These are phyloP conservation scores for Syngnathus scovelli DNA, from an alignment of 2,113 vertebrate species.

Conservation along the genomic window DNA sequence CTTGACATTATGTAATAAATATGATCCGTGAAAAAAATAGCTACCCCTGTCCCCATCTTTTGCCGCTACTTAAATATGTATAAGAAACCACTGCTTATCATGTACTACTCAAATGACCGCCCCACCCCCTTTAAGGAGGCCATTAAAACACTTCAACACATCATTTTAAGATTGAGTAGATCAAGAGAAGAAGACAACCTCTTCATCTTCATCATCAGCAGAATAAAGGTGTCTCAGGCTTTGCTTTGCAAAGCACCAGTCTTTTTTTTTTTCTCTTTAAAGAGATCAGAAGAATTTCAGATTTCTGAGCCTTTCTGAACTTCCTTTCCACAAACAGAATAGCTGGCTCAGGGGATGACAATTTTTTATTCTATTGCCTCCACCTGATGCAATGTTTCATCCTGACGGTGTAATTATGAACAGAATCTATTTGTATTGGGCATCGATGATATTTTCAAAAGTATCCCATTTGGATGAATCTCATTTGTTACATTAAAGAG, in stretches of 20 bases:
- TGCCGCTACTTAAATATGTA: no score
- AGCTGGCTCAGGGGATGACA: conserved; percentile 21
- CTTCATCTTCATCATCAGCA: conserved; percentile 22
- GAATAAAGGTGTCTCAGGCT: conserved; percentile 30
- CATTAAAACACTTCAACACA: not conserved
- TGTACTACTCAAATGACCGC: no score
- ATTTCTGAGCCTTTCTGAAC: conserved; percentile 25
- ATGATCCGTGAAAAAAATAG: no score
- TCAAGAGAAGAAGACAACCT: conserved; percentile 18
- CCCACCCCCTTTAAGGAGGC: no score
- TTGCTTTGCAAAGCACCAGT: conserved; percentile 18
- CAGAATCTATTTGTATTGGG: not conserved
- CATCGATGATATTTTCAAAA: not conserved
- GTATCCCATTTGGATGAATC: not conserved
- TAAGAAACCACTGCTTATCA: no score
- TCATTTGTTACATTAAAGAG: no score
- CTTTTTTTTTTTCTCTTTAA: not conserved
- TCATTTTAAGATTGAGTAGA: conserved; percentile 9
- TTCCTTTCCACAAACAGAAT: conserved; percentile 16
- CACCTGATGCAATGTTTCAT: conserved; percentile 52
- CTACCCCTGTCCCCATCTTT: no score
- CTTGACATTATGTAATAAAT: no score
- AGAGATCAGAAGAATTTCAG: conserved; percentile 32
- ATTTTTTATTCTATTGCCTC: conserved; percentile 15
- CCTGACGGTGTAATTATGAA: conserved; percentile 36